phyloP scores from a whole-genome alignment of 2,797 vertebrate species.

The Leontocebus nigricollis region DNA sequence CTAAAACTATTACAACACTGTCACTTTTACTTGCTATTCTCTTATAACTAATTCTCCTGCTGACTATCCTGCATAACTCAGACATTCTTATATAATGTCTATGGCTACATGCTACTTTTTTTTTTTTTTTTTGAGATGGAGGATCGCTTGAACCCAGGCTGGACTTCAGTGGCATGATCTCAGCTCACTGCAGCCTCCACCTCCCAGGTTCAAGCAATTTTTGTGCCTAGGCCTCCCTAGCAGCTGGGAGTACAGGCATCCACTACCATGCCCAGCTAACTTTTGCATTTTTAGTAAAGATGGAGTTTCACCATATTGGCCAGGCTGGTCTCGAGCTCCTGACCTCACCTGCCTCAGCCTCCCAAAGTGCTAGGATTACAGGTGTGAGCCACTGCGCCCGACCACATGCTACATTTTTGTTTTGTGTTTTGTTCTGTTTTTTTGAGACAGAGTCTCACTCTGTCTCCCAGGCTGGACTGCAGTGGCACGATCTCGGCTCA shows the following conservation, averaged over 20 bases:
- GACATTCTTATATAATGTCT: background rate
- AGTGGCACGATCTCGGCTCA: too few relatives aligned
- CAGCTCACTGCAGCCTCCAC: too few relatives aligned
- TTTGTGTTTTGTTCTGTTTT: too few relatives aligned
- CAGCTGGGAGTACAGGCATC: background rate
- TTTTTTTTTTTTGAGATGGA: too few relatives aligned
- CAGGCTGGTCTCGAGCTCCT: too few relatives aligned
- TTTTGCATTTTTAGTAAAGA: too few relatives aligned
- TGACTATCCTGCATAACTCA: slow-evolving; percentile 15
- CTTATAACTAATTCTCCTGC: slow-evolving; percentile 36
- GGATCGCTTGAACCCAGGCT: too few relatives aligned
- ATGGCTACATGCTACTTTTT: background rate
- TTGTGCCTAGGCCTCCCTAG: background rate
- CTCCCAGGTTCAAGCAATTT: too few relatives aligned
- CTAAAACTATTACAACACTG: background rate
- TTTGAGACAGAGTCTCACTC: too few relatives aligned
- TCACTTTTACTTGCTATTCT: slow-evolving; percentile 46
- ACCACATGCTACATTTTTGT: background rate
- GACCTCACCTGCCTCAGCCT: background rate
- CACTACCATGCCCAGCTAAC: background rate
- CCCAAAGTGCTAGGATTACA: background rate
- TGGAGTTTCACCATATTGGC: too few relatives aligned
- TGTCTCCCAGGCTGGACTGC: too few relatives aligned
- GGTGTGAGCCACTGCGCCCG: background rate
- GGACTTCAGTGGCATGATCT: too few relatives aligned